Evolutionary conservation across 2,113 vertebrate genomes (phyloP).

Genomic region (Burhinus bistriatus): DNA sequence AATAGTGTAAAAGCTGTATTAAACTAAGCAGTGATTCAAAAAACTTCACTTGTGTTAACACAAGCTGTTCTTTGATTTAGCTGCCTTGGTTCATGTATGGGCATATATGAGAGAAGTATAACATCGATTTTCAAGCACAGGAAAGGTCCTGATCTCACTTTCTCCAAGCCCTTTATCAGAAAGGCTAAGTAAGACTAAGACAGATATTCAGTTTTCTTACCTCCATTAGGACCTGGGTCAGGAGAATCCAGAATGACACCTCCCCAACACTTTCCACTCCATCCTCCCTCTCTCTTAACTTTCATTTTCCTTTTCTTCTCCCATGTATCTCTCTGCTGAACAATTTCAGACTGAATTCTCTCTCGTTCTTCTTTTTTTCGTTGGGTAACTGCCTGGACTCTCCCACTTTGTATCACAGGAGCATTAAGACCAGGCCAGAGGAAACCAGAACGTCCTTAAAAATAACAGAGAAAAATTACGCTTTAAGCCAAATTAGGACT

Average conservation of each 20-base stretch:
- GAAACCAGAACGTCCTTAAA: conserved; percentile 84
- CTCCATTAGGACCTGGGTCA: conserved; percentile 91
- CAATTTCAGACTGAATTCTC: conserved; percentile 74
- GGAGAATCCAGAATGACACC: conserved; percentile 86
- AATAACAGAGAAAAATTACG: neutral
- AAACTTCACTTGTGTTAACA: neutral
- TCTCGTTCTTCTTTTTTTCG: conserved; percentile 79
- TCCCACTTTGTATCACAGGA: conserved; percentile 76
- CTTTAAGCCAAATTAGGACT: neutral
- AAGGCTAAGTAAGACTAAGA: neutral
- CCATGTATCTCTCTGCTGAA: conserved; percentile 82
- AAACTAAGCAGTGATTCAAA: neutral
- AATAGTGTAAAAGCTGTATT: neutral
- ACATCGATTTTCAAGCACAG: neutral
- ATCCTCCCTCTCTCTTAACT: conserved; percentile 88
- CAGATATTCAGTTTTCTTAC: conserved; percentile 58
- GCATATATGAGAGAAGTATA: neutral
- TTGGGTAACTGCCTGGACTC: conserved; percentile 69
- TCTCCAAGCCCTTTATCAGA: neutral
- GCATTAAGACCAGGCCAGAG: conserved; percentile 93
- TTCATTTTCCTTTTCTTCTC: conserved; percentile 81
- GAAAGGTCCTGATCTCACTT: neutral
- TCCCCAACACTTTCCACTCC: conserved; percentile 90
- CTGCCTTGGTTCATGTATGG: neutral
- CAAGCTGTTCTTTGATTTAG: neutral